phyloP scores from a whole-genome alignment of 2,888 invertebrate genomes.

The Apotomis betuletana region DNA sequence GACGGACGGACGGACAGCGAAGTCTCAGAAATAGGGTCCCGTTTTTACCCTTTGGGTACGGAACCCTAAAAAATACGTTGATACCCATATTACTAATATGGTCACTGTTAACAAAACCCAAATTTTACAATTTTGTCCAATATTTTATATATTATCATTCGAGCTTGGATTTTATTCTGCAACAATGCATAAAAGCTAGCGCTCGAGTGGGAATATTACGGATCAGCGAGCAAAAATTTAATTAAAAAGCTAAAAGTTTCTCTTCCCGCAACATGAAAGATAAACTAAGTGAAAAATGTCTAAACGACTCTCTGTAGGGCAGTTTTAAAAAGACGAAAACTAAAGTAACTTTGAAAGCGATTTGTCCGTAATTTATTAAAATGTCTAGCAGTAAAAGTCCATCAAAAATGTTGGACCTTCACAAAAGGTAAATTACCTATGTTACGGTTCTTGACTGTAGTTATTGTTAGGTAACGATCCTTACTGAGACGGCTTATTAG shows the following conservation, averaged over 20 bases:
- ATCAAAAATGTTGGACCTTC: slow-evolving; percentile 2
- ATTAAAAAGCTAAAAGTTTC: slow-evolving; percentile 26
- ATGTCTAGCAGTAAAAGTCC: neutral
- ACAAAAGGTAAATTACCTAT: slow-evolving; percentile 13
- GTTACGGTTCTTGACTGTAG: slow-evolving; percentile 6
- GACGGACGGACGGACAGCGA: too few species aligned
- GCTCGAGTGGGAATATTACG: slow-evolving; percentile 4
- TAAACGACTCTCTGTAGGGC: neutral
- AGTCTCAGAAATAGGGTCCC: too few species aligned
- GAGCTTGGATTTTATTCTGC: neutral
- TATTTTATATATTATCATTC: too few species aligned
- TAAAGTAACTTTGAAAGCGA: neutral
- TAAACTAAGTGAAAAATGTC: slow-evolving; percentile 12
- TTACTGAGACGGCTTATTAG: slow-evolving; percentile 17
- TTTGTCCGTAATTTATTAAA: slow-evolving; percentile 8
- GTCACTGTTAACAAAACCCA: too few species aligned
- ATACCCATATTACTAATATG: too few species aligned
- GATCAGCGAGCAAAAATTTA: slow-evolving; percentile 20
- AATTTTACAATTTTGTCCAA: too few species aligned
- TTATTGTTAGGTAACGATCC: neutral
- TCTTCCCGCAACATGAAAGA: slow-evolving; percentile 20
- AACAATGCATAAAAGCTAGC: neutral
- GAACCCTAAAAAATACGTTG: too few species aligned
- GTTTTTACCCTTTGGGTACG: too few species aligned
- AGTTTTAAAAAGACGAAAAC: slow-evolving; percentile 1